Base-by-base conservation (phyloP, 2,797 vertebrate species). In the Molossus alvarezi region DNA sequence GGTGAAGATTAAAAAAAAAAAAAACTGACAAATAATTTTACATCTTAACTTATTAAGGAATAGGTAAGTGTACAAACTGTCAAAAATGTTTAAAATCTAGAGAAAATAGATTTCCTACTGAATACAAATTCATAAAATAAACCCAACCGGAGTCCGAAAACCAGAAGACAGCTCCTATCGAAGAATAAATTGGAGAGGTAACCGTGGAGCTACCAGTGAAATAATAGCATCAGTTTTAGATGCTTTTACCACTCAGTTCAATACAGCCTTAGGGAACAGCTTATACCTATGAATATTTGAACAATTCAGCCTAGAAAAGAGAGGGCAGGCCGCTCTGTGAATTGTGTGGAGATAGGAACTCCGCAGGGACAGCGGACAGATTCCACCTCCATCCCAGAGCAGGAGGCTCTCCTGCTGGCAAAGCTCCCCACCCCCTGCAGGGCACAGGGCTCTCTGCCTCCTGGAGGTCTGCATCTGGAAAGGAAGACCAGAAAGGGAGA, bases 341-440 rank as follows among this genome's bases (percentile, higher is more conserved):
- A 69, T 62, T 45, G 2, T 21, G 41, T 0, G 1, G 33, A 77
- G 9, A 72, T 15, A 18, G 55, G 5, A n/a, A 79, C 17, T 23
- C 55, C 5, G 7, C 23, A 37, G 17, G 37, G 18, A 23, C 9
- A 9, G 12, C 45, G 29, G 48, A 14, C 1, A 12, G 17, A 21
- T 41, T 67, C 4, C 1, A 6, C 37, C 37, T 48, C 45, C 45
- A 64, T 9, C 18, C 25, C 60, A 17, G 37, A 17, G 9, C 12
- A 3, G n/a, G n/a, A 57, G 20, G 53, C 20, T 60, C n/a, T 73
- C 9, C 27, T 67, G 23, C 62, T 48, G 2, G 1, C 18, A 25
- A 14, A 0, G 14, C n/a, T 0, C 41, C 29, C 55, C 41, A 14
- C 10, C 18, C 15, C 3, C 6, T 25, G 21, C 11, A 9, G 64